phyloP scores from a whole-genome alignment of 1,140 invertebrate species.

The Ceratina australensis region DNA sequence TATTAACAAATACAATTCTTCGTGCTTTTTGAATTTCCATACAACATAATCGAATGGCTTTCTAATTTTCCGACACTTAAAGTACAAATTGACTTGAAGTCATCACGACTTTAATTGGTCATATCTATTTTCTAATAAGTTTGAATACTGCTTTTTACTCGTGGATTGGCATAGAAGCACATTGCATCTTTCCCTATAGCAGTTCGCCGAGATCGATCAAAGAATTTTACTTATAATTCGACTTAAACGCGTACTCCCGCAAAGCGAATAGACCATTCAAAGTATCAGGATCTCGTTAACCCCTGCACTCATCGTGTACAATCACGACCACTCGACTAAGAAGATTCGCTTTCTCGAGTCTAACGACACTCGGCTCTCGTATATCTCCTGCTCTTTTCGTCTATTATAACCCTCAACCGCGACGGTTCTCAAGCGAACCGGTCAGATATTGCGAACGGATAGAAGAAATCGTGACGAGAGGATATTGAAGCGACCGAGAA shows the following conservation, averaged over 20 bases:
- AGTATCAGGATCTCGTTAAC: constrained; percentile 63
- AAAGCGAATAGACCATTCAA: neutral
- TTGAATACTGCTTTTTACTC: too few species aligned
- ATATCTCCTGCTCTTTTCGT: constrained; percentile 34
- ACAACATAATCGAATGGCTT: too few species aligned
- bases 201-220: neutral
- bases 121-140: too few species aligned
- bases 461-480: constrained; percentile 46
- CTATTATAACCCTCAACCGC: constrained; percentile 36
- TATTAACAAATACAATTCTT: neutral
- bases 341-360: constrained; percentile 13
- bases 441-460: constrained; percentile 34
- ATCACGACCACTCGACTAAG: constrained; percentile 5
- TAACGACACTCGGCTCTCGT: constrained; percentile 28
- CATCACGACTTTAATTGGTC: too few species aligned
- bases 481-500: neutral
- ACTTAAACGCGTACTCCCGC: neutral
- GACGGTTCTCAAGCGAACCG: constrained; percentile 23
- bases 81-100: too few species aligned
- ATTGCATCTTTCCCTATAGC: too few species aligned
- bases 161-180: too few species aligned
- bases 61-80: too few species aligned
- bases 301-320: constrained; percentile 44
- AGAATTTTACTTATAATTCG: neutral
- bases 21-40: too few species aligned